These are phyloP conservation scores for Cheirogaleus medius DNA, from an alignment of 2,113 vertebrate genomes.

Conservation along the genomic window DNA sequence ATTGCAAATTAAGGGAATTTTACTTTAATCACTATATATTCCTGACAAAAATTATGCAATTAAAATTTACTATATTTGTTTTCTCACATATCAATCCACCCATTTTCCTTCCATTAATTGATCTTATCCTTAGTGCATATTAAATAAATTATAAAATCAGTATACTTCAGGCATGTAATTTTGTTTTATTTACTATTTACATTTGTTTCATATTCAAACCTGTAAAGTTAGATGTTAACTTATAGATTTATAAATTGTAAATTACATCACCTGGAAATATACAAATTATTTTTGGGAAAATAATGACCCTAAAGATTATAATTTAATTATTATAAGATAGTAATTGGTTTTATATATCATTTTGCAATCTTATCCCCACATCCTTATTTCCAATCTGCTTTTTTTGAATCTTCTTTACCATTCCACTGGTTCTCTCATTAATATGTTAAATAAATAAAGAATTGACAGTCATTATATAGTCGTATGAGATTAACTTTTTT, in stretches of 20 bases:
- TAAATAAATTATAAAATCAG: background rate
- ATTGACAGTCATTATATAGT: background rate
- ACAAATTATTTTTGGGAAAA: background rate
- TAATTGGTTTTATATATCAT: background rate
- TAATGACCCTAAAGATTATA: background rate
- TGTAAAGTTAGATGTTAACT: background rate
- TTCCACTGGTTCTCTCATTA: background rate
- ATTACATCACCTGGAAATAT: background rate
- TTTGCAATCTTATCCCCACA: background rate
- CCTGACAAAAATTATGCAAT: background rate
- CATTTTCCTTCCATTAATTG: background rate
- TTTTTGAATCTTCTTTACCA: background rate
- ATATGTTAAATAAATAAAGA: background rate
- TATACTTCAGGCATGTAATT: background rate
- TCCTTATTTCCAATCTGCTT: background rate
- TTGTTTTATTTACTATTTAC: background rate
- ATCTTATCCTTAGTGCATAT: background rate
- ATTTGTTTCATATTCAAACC: background rate
- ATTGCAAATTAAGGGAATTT: background rate
- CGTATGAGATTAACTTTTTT: background rate
- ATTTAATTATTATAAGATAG: background rate
- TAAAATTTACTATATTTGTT: background rate
- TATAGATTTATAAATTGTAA: background rate
- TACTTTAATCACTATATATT: background rate
- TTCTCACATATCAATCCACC: background rate